Base-by-base conservation (phyloP, 2,113 vertebrate genomes). In the Irena cyanogastra region DNA sequence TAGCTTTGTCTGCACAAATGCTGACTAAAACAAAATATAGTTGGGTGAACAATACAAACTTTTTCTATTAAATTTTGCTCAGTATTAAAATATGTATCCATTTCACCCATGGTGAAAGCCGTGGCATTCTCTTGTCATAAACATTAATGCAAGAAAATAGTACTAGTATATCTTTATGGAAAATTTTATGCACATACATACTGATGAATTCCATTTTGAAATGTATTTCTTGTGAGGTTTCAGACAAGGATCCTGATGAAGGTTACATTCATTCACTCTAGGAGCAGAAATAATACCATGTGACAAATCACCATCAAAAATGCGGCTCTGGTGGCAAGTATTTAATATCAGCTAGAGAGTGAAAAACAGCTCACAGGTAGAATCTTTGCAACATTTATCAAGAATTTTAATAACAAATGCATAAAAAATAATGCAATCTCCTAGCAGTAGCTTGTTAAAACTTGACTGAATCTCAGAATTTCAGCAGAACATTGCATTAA, bases 331-430 rank as follows among this genome's bases (percentile, higher is more conserved):
- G 69, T 93, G 69, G 80, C 71, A 92, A 95, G 52, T 83, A 78
- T 86, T 93, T 96, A 96, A 81, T 90, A 95, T 87, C 50, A 90
- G 54, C 76, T 60, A 59, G 56, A 77, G 52, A 93, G 53, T 76
- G 77, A 94, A 93, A 95, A 95, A 53, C 69, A 92, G 68, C 86
- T 95, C 83, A 92, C 56, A 95, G 83, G 83, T 90, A 83, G 68
- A 95, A 88, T 35, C 56, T 81, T 70, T 96, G 92, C 92, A 96
- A 95, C 87, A 95, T 97, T 97, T 93, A 94, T 94, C 83, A 90
- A 93, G 83, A 87, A 93, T 96, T 95, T 95, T 93, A 94, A 95
- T 93, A 92, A 83, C 71, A 93, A 92, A 94, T 89, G 28, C 76
- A 91, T 90, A 75, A 94, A 96, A 94, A 90, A 90, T 83, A 93